A percentile compares a stretch with the other conserved stretches of the same genome.
phyloP scores from a whole-genome alignment of 30 jellyfish, hydroid and myxozoan genomes.

The Catostylus mosaicus region DNA sequence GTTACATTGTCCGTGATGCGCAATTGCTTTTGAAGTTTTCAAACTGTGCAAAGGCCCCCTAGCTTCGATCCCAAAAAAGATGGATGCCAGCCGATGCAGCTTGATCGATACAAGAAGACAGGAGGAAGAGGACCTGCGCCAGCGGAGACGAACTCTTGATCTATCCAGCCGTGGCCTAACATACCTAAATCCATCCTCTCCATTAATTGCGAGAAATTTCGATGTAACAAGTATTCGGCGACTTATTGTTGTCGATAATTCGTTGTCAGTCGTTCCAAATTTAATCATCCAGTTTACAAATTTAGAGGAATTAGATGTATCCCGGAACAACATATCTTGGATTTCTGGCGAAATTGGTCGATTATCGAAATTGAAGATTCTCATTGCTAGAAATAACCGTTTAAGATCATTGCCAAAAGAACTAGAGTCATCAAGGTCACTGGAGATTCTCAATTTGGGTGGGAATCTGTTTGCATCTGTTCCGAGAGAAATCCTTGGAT shows the following conservation, averaged over 20 bases:
- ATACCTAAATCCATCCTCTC: slow-evolving; percentile 51
- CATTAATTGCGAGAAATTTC: slow-evolving; percentile 30
- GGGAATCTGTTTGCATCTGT: slow-evolving; percentile 78
- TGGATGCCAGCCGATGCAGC: neutral
- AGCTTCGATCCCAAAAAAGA: neutral
- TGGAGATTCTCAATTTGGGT: slow-evolving; percentile 78
- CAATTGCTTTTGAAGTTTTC: no score
- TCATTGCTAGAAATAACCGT: slow-evolving; percentile 85
- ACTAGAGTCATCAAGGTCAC: slow-evolving; percentile 55
- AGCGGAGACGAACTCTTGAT: slow-evolving; percentile 39
- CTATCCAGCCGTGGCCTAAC: slow-evolving; percentile 76
- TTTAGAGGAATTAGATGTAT: slow-evolving; percentile 86
- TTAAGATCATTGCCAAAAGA: slow-evolving; percentile 87
- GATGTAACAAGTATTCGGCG: slow-evolving; percentile 60
- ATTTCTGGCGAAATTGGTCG: slow-evolving; percentile 85
- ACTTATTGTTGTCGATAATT: slow-evolving; percentile 76
- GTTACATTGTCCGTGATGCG: no score
- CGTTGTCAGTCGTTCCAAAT: slow-evolving; percentile 80
- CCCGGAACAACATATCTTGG: slow-evolving; percentile 95
- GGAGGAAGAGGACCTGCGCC: slow-evolving; percentile 19
- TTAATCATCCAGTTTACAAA: slow-evolving; percentile 63
- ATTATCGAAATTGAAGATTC: slow-evolving; percentile 52
- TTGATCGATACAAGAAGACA: neutral
- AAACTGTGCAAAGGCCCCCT: neutral
- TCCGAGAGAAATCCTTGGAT: slow-evolving; percentile 77